Evolutionary conservation across 2,113 vertebrate species (phyloP), one percentile per base, ranked within the genome.

Genomic region (Oriolus oriolus): DNA sequence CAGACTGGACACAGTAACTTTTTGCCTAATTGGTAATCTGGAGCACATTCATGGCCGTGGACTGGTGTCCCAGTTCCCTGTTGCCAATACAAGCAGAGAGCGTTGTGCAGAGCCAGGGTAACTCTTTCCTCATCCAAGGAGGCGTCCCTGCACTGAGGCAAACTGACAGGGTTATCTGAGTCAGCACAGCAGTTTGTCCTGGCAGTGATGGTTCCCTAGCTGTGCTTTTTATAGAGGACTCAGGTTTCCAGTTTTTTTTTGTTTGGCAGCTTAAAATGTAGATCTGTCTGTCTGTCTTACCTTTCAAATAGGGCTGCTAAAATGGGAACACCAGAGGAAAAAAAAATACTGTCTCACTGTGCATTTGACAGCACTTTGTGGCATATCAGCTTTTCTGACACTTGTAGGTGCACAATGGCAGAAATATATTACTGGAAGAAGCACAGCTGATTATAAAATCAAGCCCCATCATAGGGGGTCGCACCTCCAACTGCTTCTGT

Each of bases 181-280:
- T 83, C 65, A 47, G 39, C 57, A 64, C 70, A 61, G 18, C 68
- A 69, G 65, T 84, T 90, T 54, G 49, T 50, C 75, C 66, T 87
- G 84, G 50, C 93, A 71, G 8, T 66, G 90, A 93, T n/a, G 49
- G 60, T 11, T 95, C 71, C 26, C 37, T 56, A 53, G 60, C 75
- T 94, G 80, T 1, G 35, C 94, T 97, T 97, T 95, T 96, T 93
- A 96, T 86, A 94, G 92, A 90, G 52, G 90, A 71, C 71, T 95
- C 96, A 26, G 50, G 54, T 92, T 96, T 93, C 94, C 65, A 53
- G 87, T 87, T 95, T 89, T 76, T 76, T 94, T 97, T 80, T 56
- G 89, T 66, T 83, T 47, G 6, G 83, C 87, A 83, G 73, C 70
- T 95, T 80, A 78, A 93, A 90, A 79, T 42, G 73, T 77, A 73